Percentiles rank a stretch among this genome's conserved stretches.
Evolutionary conservation across 2,888 invertebrate species (phyloP).

Genomic region (Xanthorhoe designata): DNA sequence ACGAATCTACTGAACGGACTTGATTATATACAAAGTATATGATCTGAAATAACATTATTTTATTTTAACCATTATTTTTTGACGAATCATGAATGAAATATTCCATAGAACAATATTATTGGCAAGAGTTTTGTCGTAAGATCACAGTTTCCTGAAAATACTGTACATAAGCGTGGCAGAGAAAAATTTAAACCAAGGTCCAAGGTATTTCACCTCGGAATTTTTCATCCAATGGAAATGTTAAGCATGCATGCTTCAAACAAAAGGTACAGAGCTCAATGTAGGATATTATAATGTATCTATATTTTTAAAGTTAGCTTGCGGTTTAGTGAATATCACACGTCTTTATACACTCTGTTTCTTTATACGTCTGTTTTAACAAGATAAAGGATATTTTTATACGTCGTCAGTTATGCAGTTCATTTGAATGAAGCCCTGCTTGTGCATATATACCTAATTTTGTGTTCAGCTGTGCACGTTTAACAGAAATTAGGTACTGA

Average conservation of each 20-base stretch:
- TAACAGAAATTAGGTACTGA: slow-evolving; percentile 4
- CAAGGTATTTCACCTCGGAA: slow-evolving; percentile 10
- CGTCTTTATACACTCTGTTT: too few relatives aligned
- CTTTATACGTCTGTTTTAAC: too few relatives aligned
- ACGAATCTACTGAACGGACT: too few relatives aligned
- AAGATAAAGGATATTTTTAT: too few relatives aligned
- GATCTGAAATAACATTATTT: too few relatives aligned
- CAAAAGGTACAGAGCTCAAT: background rate
- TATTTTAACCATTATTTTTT: too few relatives aligned
- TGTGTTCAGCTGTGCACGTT: slow-evolving; percentile 14
- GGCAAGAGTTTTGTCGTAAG: background rate
- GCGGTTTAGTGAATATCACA: too few relatives aligned
- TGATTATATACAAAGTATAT: too few relatives aligned
- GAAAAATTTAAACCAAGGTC: background rate
- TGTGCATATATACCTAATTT: slow-evolving; percentile 10
- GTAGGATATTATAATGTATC: background rate
- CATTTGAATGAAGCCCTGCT: background rate
- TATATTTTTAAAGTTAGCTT: too few relatives aligned
- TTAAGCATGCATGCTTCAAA: background rate
- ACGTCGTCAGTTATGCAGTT: too few relatives aligned
- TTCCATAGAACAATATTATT: background rate
- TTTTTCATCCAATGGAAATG: slow-evolving; percentile 10
- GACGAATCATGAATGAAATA: background rate
- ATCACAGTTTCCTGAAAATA: background rate
- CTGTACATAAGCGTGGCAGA: background rate